Evolutionary conservation across 2,888 invertebrate species (phyloP).

Genomic region (Machimus atricapillus): DNA sequence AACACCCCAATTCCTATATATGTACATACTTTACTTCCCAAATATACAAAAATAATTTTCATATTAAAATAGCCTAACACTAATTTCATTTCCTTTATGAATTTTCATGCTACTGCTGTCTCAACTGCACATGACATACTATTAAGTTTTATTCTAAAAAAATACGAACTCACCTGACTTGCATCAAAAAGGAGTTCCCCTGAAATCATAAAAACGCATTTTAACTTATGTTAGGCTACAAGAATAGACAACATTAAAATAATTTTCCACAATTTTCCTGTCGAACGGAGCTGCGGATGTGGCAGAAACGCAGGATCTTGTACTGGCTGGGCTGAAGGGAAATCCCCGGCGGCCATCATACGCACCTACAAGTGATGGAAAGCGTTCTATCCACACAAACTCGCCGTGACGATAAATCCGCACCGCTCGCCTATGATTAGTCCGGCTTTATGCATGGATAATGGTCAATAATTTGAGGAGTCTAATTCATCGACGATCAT

Average conservation of each 20-base stretch:
- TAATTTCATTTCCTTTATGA: no score
- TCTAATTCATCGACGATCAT: slow-evolving; percentile 37
- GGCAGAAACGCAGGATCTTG: neutral
- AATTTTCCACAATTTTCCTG: slow-evolving; percentile 24
- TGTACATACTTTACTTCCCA: no score
- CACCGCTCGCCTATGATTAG: slow-evolving; percentile 35
- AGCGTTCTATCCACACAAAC: neutral
- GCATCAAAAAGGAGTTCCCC: no score
- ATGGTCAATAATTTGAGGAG: slow-evolving; percentile 37
- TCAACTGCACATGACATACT: no score
- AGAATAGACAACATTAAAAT: neutral
- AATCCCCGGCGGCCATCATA: slow-evolving; percentile 2
- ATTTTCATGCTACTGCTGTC: no score
- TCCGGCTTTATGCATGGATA: slow-evolving; percentile 14
- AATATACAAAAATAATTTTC: no score
- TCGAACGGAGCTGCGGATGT: neutral
- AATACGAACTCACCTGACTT: no score
- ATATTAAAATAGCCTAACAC: no score
- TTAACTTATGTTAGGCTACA: neutral
- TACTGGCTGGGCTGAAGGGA: neutral
- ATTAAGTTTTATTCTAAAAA: no score
- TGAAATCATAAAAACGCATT: neutral
- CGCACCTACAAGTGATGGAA: slow-evolving; percentile 26
- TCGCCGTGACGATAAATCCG: slow-evolving; percentile 19
- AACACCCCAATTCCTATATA: no score